These are phyloP conservation scores for Drosophila miranda DNA, from an alignment of 1,140 invertebrate genomes.

Conservation along the genomic window DNA sequence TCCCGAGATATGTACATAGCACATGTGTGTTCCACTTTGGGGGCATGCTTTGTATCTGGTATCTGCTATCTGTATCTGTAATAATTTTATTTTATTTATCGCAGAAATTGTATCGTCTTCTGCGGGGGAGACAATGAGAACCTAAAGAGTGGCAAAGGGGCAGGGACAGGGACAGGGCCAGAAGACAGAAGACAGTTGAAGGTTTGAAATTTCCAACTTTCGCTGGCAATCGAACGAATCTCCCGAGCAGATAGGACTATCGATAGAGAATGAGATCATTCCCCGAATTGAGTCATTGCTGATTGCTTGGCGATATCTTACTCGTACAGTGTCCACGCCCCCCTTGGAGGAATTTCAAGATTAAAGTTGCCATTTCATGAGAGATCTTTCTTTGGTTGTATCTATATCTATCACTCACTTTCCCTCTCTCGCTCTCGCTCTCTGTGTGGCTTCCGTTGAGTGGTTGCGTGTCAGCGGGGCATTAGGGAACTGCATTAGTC, in stretches of 20 bases:
- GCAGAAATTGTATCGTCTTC: slow-evolving; percentile 74
- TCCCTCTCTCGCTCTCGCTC: neutral
- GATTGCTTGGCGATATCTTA: neutral
- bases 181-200: too few species aligned
- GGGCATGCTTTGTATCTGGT: slow-evolving; percentile 21
- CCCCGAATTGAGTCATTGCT: too few species aligned
- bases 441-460: neutral
- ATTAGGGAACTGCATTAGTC: slow-evolving; percentile 64
- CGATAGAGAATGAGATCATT: too few species aligned
- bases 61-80: slow-evolving; percentile 53
- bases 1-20: slow-evolving; percentile 6
- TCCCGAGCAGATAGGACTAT: too few species aligned
- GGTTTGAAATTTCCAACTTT: too few species aligned
- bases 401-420: neutral
- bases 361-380: too few species aligned
- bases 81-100: slow-evolving; percentile 75
- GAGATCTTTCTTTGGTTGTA: too few species aligned
- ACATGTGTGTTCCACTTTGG: slow-evolving; percentile 37
- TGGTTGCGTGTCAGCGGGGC: slow-evolving; percentile 45
- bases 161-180: too few species aligned
- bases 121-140: slow-evolving; percentile 61
- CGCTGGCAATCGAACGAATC: too few species aligned
- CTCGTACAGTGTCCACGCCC: too few species aligned
- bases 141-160: slow-evolving; percentile 51
- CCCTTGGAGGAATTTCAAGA: neutral